Percentiles rank a stretch among this genome's conserved stretches.
phyloP scores from a whole-genome alignment of 2,888 invertebrate species.

The Drosophila aldrichi region DNA sequence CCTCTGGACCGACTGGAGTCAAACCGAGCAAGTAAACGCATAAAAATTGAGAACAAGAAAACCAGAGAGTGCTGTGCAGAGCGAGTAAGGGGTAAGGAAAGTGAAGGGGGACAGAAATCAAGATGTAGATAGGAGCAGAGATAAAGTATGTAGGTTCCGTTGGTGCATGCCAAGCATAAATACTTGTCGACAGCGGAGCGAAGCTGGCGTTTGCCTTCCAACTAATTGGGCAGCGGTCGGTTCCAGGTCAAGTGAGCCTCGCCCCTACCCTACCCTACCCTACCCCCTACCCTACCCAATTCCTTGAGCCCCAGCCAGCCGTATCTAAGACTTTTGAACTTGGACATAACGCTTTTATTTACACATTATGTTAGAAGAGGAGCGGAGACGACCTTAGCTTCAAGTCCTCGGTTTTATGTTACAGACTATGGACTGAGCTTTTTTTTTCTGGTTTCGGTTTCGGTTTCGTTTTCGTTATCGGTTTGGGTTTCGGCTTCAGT shows the following conservation, averaged over 20 bases:
- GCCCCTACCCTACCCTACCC: neutral
- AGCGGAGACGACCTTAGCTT: neutral
- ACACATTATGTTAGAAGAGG: slow-evolving; percentile 9
- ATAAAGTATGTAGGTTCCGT: slow-evolving; percentile 29
- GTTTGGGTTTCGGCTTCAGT: slow-evolving; percentile 25
- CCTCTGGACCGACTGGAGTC: slow-evolving; percentile 27
- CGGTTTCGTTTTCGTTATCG: slow-evolving; percentile 16
- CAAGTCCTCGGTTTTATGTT: slow-evolving; percentile 36
- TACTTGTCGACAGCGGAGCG: slow-evolving; percentile 23
- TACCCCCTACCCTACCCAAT: too few relatives aligned
- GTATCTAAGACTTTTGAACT: slow-evolving; percentile 52
- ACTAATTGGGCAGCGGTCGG: slow-evolving; percentile 53
- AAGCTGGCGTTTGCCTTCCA: slow-evolving; percentile 25
- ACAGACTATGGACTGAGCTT: slow-evolving; percentile 7
- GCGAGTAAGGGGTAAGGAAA: neutral
- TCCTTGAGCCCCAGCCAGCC: neutral
- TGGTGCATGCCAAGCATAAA: slow-evolving; percentile 35
- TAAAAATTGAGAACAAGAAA: slow-evolving; percentile 23
- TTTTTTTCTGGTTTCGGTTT: slow-evolving; percentile 19
- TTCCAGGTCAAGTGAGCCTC: slow-evolving; percentile 51
- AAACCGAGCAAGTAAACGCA: slow-evolving; percentile 36
- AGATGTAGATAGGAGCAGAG: slow-evolving; percentile 9
- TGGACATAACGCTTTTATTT: slow-evolving; percentile 37
- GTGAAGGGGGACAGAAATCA: neutral
- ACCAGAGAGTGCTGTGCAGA: neutral